Conservation (phyloP, 2,797 vertebrate genomes). For the Phalanger gymnotis region DNA sequence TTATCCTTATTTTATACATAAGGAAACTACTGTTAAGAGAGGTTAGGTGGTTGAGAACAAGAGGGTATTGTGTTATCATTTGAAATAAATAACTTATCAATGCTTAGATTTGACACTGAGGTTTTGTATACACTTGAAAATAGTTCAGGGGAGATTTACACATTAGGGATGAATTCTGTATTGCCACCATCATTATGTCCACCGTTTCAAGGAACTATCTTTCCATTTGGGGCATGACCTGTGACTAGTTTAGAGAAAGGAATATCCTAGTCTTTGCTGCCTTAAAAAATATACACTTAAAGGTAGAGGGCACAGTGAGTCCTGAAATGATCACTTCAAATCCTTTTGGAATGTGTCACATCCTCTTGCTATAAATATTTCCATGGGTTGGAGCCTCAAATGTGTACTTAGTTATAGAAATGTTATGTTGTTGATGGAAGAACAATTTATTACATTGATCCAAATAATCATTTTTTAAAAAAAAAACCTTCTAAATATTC, state of each 20-base stretch:
- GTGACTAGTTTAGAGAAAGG: not conserved
- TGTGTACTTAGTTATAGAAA: not conserved
- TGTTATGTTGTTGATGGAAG: not conserved
- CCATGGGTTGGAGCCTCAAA: constrained; percentile 22
- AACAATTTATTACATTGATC: not conserved
- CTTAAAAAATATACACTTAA: not conserved
- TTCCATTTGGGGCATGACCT: not conserved
- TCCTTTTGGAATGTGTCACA: constrained; percentile 10
- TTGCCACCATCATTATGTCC: not conserved
- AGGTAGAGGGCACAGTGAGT: not conserved
- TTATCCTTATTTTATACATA: not conserved
- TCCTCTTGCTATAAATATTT: not conserved
- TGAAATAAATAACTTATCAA: constrained; percentile 1
- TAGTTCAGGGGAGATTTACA: not conserved
- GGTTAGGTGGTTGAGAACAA: not conserved
- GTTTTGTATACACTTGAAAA: not conserved
- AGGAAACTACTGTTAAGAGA: not conserved
- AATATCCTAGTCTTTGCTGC: not conserved
- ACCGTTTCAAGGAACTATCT: not conserved
- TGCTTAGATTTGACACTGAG: not conserved
- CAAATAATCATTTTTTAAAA: not conserved
- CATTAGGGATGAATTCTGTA: not conserved
- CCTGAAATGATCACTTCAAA: not conserved
- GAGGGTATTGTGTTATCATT: not conserved
- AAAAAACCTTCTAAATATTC: constrained; percentile 13